Base-by-base conservation (phyloP, 1,140 invertebrate genomes). In the Agrypnia vestita region DNA sequence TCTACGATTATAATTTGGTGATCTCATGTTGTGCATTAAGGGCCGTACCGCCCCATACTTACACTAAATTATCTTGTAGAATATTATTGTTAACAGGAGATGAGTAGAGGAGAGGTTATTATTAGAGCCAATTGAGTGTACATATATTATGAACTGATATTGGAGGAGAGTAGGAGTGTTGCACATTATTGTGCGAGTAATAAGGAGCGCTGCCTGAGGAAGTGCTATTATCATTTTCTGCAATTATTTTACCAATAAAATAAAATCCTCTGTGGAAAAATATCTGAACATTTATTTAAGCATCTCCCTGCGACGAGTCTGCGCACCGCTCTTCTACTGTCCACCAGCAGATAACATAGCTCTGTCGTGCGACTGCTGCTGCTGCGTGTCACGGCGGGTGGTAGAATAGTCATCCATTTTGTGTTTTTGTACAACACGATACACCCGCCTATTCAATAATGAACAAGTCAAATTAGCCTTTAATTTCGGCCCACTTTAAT, bases 161-260 rank as follows among this genome's bases (percentile, higher is more conserved):
- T 59, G 55, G 55, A 59, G 17, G 15, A 59, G 21, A 59, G 55
- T 8, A 59, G 13, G 55, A 59, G 55, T 59, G 55, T 35, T 35
- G 25, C 25, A 35, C 25, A 6, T 35, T 35, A 35, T 35, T 35
- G 25, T 35, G 25, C 25, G 11, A 51, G 49, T 51, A 15, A 15
- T 13, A 35, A 19, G 19, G 46, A 71, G 67, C n/a, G n/a, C 67
- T 71, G 49, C 62, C 44, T 13, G 47, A 71, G 9, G 67, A 15
- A 51, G 67, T 44, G n/a, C 44, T 67, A 43, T 71, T 71, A 71
- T 71, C 62, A 71, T 74, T 74, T 74, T 74, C 25, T 56, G 71
- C 71, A 74, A 55, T 74, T 56, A 74, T 55, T 74, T 74, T 74
- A 74, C 71, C 71, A 74, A 74, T 74, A 46, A 64, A 47, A 71